Evolutionary conservation across 2,113 vertebrate species (phyloP), one percentile per base, ranked within the genome.

Genomic region (Lichenostomus cassidix): DNA sequence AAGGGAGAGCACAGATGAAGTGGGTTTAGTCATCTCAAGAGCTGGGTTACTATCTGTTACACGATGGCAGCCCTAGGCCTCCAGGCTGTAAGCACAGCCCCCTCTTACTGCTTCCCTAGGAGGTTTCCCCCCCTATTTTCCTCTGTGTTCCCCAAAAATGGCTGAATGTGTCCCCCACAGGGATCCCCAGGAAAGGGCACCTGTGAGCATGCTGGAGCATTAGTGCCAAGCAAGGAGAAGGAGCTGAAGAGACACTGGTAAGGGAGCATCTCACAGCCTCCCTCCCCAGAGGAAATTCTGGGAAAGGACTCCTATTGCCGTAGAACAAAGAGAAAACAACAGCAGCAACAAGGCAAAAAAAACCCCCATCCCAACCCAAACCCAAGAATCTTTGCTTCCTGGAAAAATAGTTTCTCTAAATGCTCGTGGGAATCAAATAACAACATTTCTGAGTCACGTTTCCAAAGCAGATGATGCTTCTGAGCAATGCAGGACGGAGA

Each of bases 391-490:
- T 49, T 70, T 70, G 55, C 93, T 97, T 97, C 96, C 96, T 96
- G 96, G 96, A 97, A 97, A 97, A 95, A 95, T 1, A 87, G 83
- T 93, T 95, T 86, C 94, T 85, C n/a, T 74, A 68, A 95, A 94
- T 27, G 87, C 92, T 94, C 5, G 0, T 37, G 96, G 93, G 96
- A 95, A 97, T 96, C 93, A 84, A 96, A 64, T 84, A 97, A 93
- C 87, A 94, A 95, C 94, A 90, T 94, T 92, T 94, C 84, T 97
- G 97, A 97, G 92, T 97, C 97, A 97, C 82, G 23, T 94, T 94
- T 96, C 95, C 96, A 93, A 90, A 94, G 91, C 94, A 96, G 93
- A 94, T 91, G 89, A 92, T 83, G 94, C 64, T 96, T 96, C 96
- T 93, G 93, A 96, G 96, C 93, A 94, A 87, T 56, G 80, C 7